phyloP scores from a whole-genome alignment of 2,113 vertebrate genomes.

The Lucifuga dentata region DNA sequence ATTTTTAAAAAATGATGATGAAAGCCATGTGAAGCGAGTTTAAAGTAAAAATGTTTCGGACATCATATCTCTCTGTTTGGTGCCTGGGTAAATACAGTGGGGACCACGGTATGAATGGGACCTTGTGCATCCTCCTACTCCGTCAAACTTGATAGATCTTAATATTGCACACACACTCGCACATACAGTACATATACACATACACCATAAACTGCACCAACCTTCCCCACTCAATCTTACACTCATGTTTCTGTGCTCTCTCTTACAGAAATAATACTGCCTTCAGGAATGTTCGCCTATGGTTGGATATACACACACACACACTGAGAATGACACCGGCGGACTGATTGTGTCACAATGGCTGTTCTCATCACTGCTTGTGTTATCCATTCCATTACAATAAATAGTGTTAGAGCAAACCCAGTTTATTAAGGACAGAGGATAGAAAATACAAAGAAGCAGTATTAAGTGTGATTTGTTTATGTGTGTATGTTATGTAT shows the following conservation, averaged over 20 bases:
- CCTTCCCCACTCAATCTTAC: background rate
- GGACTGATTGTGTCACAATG: slow-evolving; percentile 13
- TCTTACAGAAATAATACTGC: slow-evolving; percentile 53
- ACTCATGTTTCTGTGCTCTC: slow-evolving; percentile 32
- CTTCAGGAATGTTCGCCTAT: slow-evolving; percentile 48
- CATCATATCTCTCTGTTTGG: slow-evolving; percentile 65
- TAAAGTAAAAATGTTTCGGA: slow-evolving; percentile 56
- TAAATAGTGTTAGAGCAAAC: background rate
- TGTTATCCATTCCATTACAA: slow-evolving; percentile 20
- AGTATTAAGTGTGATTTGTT: background rate
- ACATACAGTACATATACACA: slow-evolving; percentile 63
- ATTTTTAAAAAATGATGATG: slow-evolving; percentile 7
- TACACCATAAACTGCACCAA: background rate
- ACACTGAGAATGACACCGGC: slow-evolving; percentile 20
- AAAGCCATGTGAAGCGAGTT: slow-evolving; percentile 33
- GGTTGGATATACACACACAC: slow-evolving; percentile 33
- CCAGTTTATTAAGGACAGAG: slow-evolving; percentile 20
- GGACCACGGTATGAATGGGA: slow-evolving; percentile 72
- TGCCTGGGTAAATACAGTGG: slow-evolving; percentile 64
- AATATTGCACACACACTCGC: slow-evolving; percentile 40
- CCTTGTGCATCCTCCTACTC: slow-evolving; percentile 72
- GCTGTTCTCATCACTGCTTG: slow-evolving; percentile 25
- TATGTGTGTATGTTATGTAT: too few species aligned
- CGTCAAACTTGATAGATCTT: slow-evolving; percentile 62
- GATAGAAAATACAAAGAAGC: background rate